Conservation (phyloP, 1,140 invertebrate species). For the Trachymyrmex cornetzi region DNA sequence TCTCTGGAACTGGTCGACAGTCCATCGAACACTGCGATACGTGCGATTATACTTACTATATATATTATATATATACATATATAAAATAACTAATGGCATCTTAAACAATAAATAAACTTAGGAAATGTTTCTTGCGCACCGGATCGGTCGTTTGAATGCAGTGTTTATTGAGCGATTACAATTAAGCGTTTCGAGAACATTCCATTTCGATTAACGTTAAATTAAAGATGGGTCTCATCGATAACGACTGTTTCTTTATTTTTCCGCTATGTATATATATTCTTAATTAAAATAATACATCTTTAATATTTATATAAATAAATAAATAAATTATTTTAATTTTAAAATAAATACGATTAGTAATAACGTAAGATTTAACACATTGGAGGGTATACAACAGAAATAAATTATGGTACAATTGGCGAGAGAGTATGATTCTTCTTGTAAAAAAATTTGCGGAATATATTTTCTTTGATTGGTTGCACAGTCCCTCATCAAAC, state of each 20-base stretch:
- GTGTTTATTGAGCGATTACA: no score
- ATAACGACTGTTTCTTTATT: not conserved
- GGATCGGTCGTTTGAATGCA: not conserved
- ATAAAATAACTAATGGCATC: not conserved
- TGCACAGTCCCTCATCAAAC: not conserved
- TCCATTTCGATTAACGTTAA: not conserved
- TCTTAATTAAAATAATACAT: not conserved
- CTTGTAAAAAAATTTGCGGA: not conserved
- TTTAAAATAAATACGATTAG: conserved; percentile 5
- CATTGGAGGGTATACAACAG: no score
- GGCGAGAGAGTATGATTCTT: not conserved
- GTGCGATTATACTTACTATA: not conserved
- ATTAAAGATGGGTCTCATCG: not conserved
- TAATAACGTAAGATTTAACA: conserved; percentile 1
- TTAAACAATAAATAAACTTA: no score
- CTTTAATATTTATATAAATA: not conserved
- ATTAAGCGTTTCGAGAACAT: not conserved
- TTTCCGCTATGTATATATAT: not conserved
- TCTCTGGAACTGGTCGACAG: not conserved
- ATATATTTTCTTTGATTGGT: not conserved
- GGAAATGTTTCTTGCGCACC: no score
- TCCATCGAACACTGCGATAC: not conserved
- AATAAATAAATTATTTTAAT: not conserved
- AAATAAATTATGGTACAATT: not conserved
- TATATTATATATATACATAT: not conserved